phyloP scores from a whole-genome alignment of 2,888 invertebrate genomes.

The Serrognathus titanus region DNA sequence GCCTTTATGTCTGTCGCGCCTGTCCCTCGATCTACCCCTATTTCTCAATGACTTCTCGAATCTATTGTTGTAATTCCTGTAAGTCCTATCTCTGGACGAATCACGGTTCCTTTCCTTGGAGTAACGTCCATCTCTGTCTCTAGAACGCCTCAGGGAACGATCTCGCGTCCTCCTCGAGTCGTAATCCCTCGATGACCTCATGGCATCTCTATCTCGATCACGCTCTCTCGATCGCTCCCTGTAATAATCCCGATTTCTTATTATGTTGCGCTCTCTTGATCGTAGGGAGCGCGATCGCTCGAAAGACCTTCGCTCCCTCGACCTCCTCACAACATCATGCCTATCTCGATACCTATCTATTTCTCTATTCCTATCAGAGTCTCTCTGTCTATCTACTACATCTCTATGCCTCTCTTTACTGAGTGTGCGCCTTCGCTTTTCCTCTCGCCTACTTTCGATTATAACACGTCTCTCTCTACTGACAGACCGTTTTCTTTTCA shows the following conservation, averaged over 20 bases:
- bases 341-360: constrained; percentile 20
- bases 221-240: constrained; percentile 26
- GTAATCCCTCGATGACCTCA: not conserved
- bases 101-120: constrained; percentile 34
- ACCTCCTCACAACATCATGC: constrained; percentile 20
- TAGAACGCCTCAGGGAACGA: constrained; percentile 11
- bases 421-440: constrained; percentile 19
- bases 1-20: constrained; percentile 40
- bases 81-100: constrained; percentile 36
- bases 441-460: constrained; percentile 37
- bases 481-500: constrained; percentile 43
- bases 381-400: constrained; percentile 33
- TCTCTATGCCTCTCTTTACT: constrained; percentile 20
- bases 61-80: constrained; percentile 37
- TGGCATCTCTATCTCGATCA: constrained; percentile 28
- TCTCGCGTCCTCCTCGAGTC: constrained; percentile 13
- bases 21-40: constrained; percentile 39
- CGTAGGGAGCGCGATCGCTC: constrained; percentile 8
- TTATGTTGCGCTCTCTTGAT: constrained; percentile 17
- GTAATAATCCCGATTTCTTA: constrained; percentile 14
- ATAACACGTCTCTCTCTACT: constrained; percentile 47
- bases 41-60: constrained; percentile 25
- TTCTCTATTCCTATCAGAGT: constrained; percentile 14
- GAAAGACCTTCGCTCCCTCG: constrained; percentile 29
- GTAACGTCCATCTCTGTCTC: constrained; percentile 14